Evolutionary conservation across 2,888 invertebrate genomes (phyloP), one percentile per base, ranked within the genome.

Genomic region (Epistrophe eligans): DNA sequence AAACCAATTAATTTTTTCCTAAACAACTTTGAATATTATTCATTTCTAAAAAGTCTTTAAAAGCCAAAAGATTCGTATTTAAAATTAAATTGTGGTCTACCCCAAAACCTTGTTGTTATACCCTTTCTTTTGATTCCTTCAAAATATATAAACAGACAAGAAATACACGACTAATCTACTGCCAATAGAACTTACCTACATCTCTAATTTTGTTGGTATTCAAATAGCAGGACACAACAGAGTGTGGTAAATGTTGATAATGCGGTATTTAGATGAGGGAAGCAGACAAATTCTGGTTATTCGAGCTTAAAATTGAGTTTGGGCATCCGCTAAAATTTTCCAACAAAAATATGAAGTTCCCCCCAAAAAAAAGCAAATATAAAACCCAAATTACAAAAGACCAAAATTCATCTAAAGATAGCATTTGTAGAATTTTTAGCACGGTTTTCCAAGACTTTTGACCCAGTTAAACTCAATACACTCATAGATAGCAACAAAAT

Each of bases 281-380:
- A 10, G 13, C 8, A 60, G 19, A 60, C 19, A 60, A 19, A 35
- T 60, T 60, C 15, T 60, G 40, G 4, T 40, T 15, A 38, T 62
- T 62, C 40, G 5, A 62, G 60, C 24, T 40, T 40, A 24, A 40
- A 62, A 62, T 62, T 62, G 40, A 38, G 8, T 62, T 40, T 24
- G 4, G 11, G 19, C 13, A 19, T 15, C 28, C 40, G 15, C 55
- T 28, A 28, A 19, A 24, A 24, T 15, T 62, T 43, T 24, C 9
- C 15, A 28, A 8, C 40, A 38, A 60, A 15, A 19, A 2, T 4
- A 35, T 17, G n/a, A 38, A 15, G 13, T n/a, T n/a, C 13, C 3
- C 11, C 19, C 5, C 19, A 11, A 13, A 17, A 24, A 24, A 35
- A 7, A 38, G 2, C n/a, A 0, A 24, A 24, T 2, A 32, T n/a